Conservation (phyloP, 2,888 invertebrate genomes). For the Lacanobia oleracea region DNA sequence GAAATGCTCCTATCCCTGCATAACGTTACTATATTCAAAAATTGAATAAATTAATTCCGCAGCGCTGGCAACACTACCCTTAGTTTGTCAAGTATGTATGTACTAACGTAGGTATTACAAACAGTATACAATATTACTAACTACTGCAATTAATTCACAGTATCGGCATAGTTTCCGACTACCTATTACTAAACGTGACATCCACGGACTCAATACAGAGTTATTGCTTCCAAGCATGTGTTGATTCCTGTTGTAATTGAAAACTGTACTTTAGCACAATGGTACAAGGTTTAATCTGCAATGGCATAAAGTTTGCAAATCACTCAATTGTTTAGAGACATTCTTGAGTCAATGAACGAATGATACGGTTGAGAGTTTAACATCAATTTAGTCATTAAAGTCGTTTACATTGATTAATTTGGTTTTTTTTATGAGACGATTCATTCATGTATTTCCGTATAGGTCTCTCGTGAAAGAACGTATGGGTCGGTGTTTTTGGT, state of each 20-base stretch:
- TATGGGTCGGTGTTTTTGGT: too few relatives aligned
- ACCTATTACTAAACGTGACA: slow-evolving; percentile 61
- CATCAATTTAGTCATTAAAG: slow-evolving; percentile 24
- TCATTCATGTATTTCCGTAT: not conserved
- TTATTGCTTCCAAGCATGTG: slow-evolving; percentile 65
- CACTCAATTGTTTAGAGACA: slow-evolving; percentile 46
- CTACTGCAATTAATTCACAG: slow-evolving; percentile 60
- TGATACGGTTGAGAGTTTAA: slow-evolving; percentile 37
- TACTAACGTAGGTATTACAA: slow-evolving; percentile 18
- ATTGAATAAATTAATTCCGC: too few relatives aligned
- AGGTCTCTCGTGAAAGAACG: not conserved
- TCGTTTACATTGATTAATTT: slow-evolving; percentile 24
- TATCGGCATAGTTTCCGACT: slow-evolving; percentile 65
- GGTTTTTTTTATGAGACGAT: slow-evolving; percentile 14
- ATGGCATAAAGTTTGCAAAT: slow-evolving; percentile 15
- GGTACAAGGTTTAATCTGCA: slow-evolving; percentile 15
- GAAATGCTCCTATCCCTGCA: too few relatives aligned
- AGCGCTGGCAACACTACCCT: not conserved
- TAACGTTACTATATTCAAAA: too few relatives aligned
- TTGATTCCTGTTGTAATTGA: slow-evolving; percentile 16
- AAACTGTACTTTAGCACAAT: slow-evolving; percentile 4
- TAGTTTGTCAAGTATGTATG: slow-evolving; percentile 16
- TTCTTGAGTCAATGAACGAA: slow-evolving; percentile 48
- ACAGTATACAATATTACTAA: slow-evolving; percentile 53
- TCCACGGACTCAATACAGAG: slow-evolving; percentile 64